Evolutionary conservation across 2,888 invertebrate species (phyloP).

Genomic region (Pasiphila rectangulata): DNA sequence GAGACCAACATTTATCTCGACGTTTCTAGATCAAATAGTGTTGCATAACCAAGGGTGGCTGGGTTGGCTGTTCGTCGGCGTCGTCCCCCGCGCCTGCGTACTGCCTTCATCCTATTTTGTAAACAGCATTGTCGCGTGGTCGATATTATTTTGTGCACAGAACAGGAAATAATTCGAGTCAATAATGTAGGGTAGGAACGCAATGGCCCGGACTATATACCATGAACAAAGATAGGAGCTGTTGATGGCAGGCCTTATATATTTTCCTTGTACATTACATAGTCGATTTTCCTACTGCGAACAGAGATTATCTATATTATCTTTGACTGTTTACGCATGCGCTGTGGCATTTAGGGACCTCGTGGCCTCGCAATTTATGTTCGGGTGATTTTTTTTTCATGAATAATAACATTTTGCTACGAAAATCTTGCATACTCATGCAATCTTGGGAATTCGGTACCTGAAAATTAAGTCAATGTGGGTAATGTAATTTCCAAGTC

Average conservation of each 20-base stretch:
- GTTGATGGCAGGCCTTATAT: conserved; percentile 29
- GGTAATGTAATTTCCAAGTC: conserved; percentile 19
- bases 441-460: conserved; percentile 12
- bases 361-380: conserved; percentile 21
- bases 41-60: conserved; percentile 64
- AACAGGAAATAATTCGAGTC: conserved; percentile 44
- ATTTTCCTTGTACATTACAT: conserved; percentile 28
- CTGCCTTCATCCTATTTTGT: conserved; percentile 44
- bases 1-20: conserved; percentile 45
- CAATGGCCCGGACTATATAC: conserved; percentile 32
- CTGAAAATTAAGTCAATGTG: conserved; percentile 9
- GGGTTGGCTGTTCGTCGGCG: conserved; percentile 48
- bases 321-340: conserved; percentile 26
- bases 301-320: conserved; percentile 26
- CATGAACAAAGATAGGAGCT: conserved; percentile 33
- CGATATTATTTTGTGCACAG: conserved; percentile 55
- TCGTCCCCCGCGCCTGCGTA: conserved; percentile 49
- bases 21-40: conserved; percentile 59
- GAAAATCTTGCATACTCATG: conserved; percentile 22
- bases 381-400: conserved; percentile 21
- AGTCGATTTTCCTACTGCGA: conserved; percentile 30
- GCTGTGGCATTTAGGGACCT: conserved; percentile 17
- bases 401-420: conserved; percentile 19
- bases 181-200: conserved; percentile 34
- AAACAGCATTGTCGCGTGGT: conserved; percentile 55